Conservation (phyloP, 2,113 vertebrate species). For the Istiophorus platypterus region DNA sequence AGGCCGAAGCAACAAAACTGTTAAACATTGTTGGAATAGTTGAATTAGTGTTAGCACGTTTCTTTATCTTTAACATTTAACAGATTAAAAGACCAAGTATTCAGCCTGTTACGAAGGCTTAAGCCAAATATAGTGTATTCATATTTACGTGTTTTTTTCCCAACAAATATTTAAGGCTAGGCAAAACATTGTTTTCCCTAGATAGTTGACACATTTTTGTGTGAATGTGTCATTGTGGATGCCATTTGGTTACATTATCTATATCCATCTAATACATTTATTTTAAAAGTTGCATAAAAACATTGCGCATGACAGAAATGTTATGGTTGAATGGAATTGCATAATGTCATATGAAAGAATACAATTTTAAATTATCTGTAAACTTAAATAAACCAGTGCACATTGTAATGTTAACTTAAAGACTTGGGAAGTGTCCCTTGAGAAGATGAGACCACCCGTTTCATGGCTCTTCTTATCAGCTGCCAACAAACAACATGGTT, state of each 20-base stretch:
- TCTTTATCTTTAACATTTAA: neutral
- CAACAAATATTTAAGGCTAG: neutral
- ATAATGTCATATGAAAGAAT: neutral
- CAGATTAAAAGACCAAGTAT: neutral
- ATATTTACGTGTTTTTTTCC: no score
- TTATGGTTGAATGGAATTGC: neutral
- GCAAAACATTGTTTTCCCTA: no score
- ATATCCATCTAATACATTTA: neutral
- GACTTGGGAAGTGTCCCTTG: no score
- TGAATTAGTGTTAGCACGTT: neutral
- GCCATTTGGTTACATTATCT: neutral
- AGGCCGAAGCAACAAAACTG: slow-evolving; percentile 8
- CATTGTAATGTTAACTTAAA: neutral
- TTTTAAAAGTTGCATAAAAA: neutral
- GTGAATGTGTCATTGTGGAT: neutral
- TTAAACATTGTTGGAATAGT: neutral
- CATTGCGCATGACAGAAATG: neutral
- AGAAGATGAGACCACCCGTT: neutral
- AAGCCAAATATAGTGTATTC: neutral
- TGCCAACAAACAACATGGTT: slow-evolving; percentile 4
- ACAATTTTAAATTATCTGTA: neutral
- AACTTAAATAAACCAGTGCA: neutral
- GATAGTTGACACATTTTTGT: neutral
- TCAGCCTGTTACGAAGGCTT: neutral
- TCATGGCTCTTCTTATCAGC: neutral